A percentile compares a stretch with the other conserved stretches of the same genome.
Conservation (phyloP, 1,140 invertebrate genomes). For the Zaprionus ornatus region DNA sequence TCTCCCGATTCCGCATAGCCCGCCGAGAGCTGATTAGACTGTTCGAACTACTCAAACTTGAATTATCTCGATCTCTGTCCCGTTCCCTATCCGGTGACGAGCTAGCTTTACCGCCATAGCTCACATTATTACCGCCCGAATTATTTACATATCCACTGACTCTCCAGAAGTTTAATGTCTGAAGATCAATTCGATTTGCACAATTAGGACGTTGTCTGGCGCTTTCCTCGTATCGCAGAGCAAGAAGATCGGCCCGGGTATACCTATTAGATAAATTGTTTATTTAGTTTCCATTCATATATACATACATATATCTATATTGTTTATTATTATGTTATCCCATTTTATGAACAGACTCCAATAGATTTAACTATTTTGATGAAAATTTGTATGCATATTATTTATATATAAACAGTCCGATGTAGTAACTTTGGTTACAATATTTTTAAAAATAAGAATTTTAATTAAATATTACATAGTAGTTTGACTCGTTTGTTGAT, state of each 20-base stretch:
- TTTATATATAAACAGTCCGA: too few relatives aligned
- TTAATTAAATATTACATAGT: too few relatives aligned
- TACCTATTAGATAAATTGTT: conserved; percentile 44
- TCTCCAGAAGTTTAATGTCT: conserved; percentile 72
- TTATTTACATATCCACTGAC: conserved; percentile 12
- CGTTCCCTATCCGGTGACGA: conserved; percentile 56
- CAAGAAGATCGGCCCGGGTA: conserved; percentile 56
- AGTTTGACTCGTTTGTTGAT: too few relatives aligned
- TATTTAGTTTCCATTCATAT: background rate
- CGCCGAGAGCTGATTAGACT: conserved; percentile 60
- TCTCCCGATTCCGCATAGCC: conserved; percentile 59
- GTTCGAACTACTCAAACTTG: conserved; percentile 43
- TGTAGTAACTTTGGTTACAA: too few relatives aligned
- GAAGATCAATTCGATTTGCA: conserved; percentile 52
- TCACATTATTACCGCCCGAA: conserved; percentile 12
- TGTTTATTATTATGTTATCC: background rate
- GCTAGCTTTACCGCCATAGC: conserved; percentile 37
- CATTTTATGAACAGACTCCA: background rate
- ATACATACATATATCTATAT: background rate
- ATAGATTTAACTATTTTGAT: background rate
- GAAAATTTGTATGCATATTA: too few relatives aligned
- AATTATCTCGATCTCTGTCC: conserved; percentile 15
- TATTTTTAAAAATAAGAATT: too few relatives aligned
- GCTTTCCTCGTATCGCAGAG: conserved; percentile 62
- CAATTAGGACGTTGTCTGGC: conserved; percentile 63